Evolutionary conservation across 2,113 vertebrate genomes (phyloP).

Genomic region (Channa maculata): DNA sequence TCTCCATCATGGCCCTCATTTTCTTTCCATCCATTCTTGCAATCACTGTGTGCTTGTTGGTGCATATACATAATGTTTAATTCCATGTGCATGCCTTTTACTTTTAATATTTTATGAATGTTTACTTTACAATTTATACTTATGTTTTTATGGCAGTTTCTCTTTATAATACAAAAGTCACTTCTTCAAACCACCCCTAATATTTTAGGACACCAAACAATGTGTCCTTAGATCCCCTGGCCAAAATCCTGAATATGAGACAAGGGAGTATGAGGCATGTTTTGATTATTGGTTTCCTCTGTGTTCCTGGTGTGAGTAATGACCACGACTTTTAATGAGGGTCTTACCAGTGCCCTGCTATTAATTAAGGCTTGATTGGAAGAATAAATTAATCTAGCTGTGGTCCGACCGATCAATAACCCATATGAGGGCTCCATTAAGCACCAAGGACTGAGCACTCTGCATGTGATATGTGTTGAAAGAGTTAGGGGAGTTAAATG

Average conservation of each 20-base stretch:
- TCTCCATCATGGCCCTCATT: not conserved
- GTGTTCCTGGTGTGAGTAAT: constrained; percentile 75
- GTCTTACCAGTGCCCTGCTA: constrained; percentile 80
- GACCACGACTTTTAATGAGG: constrained; percentile 75
- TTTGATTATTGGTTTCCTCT: constrained; percentile 76
- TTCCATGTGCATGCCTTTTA: constrained; percentile 2
- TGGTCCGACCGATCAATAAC: constrained; percentile 82
- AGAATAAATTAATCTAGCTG: constrained; percentile 85
- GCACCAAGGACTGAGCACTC: constrained; percentile 59
- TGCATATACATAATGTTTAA: not conserved
- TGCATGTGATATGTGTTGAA: constrained; percentile 63
- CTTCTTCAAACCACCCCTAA: not conserved
- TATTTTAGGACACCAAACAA: constrained; percentile 4
- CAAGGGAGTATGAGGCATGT: constrained; percentile 50
- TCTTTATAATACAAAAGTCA: not conserved
- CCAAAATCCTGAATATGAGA: constrained; percentile 30
- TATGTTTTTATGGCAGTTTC: not conserved
- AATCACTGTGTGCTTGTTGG: constrained; percentile 10
- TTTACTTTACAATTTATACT: too few relatives aligned
- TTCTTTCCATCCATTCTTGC: not conserved
- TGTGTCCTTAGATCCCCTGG: constrained; percentile 33
- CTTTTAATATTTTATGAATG: not conserved
- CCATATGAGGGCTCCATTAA: constrained; percentile 84
- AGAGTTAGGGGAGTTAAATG: constrained; percentile 64
- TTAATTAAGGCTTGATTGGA: constrained; percentile 87